Base-by-base conservation (phyloP, 2,888 invertebrate species). In the Cerceris ruficornis region DNA sequence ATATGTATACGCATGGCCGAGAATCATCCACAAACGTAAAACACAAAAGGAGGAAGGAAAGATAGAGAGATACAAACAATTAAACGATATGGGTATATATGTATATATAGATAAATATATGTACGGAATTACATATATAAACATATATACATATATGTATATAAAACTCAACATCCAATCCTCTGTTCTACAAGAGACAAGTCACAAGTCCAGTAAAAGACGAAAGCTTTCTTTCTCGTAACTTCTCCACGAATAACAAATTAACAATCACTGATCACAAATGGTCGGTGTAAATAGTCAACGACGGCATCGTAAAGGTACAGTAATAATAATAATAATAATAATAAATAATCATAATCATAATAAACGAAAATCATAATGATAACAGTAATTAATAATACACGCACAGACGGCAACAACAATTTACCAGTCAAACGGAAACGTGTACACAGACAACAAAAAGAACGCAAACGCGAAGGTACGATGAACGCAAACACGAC, bases 131-230 rank as follows among this genome's bases (percentile, higher is more conserved):
- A 62, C 50, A n/a, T 52, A 54, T 39, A 14, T 28, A 54, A 28
- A 64, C 39, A 8, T 46, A 8, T 46, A 61, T 66, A 74, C 58
- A 52, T 69, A 65, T 72, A 69, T 60, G 61, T 60, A 46, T 60
- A 78, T 42, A 55, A 62, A 85, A 83, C 71, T 83, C 75, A 85
- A 85, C 84, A 83, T 83, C 71, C 76, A 83, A 77, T 75, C 72
- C 77, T 85, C 76, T 77, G n/a, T 75, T 83, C 83, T 78, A 80
- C 75, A 55, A 75, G 76, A 75, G 77, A 83, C 77, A 81, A 65
- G 74, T 83, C 83, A 80, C 83, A 85, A 79, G 71, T 81, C 71
- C 81, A 77, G 72, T 76, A 54, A 73, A 80, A 76, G 62, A 72
- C 77, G 68, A 81, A 85, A 82, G 85, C 84, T 77, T 73, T 59